Conservation (phyloP, 2,113 vertebrate genomes). For the Bujurquina vittata region DNA sequence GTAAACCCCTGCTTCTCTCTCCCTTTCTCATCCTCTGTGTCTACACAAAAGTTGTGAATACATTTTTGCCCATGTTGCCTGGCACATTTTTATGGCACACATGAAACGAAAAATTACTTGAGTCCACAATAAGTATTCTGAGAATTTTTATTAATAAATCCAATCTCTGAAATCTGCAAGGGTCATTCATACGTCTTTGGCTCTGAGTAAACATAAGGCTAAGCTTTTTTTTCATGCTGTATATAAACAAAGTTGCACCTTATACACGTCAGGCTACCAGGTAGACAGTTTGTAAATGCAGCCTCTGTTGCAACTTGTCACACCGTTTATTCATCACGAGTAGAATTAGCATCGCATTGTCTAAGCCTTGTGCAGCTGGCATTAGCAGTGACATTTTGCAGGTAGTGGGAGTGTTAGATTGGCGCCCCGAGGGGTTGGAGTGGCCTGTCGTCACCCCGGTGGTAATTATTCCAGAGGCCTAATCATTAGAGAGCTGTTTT, state of each 20-base stretch:
- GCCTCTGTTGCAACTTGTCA: conserved; percentile 10
- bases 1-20: not conserved
- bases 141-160: conserved; percentile 11
- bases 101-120: not conserved
- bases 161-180: not conserved
- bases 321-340: not conserved
- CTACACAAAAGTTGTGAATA: not conserved
- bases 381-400: conserved; percentile 67
- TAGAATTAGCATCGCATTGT: conserved; percentile 36
- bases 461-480: conserved; percentile 66
- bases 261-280: not conserved
- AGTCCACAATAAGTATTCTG: conserved; percentile 24
- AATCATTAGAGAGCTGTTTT: conserved; percentile 72
- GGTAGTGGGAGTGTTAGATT: conserved; percentile 49
- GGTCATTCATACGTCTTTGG: not conserved
- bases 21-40: not conserved
- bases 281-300: conserved; percentile 17
- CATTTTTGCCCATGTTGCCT: not conserved
- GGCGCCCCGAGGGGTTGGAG: conserved; percentile 54
- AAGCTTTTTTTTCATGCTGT: conserved; percentile 12
- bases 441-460: conserved; percentile 39
- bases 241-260: not conserved
- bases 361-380: conserved; percentile 19
- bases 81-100: not conserved
- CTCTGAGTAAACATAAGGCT: conserved; percentile 11